Evolutionary conservation across 2,888 invertebrate species (phyloP), one percentile per base, ranked within the genome.

Genomic region (Fabriciana adippe): DNA sequence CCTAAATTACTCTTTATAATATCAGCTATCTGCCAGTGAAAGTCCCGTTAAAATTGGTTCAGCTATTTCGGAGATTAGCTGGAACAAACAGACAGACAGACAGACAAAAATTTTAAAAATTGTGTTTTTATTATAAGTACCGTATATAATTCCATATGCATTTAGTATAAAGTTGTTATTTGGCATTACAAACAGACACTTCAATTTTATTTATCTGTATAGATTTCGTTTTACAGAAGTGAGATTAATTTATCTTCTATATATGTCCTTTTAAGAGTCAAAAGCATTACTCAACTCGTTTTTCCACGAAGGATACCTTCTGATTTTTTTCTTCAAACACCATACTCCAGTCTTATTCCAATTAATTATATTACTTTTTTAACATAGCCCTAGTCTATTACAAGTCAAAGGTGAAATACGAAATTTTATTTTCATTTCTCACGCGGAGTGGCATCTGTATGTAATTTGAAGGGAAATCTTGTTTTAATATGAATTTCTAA

Each of bases 391-490:
- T 57, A 66, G 59, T 64, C 54, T 70, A 68, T 71, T 69, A 73
- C 61, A 56, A 69, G 64, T 68, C 68, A 68, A 72, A 72, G 68
- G 71, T 53, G 13, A 26, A 51, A 55, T 67, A 69, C 61, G 68
- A 65, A 66, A 72, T 69, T 66, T 68, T 72, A 71, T 69, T 73
- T 70, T 69, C 65, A 72, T 71, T 65, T 47, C 62, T 45, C 63
- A 59, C 61, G 35, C 16, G 48, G 63, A 64, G 59, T 55, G 55
- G 56, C 47, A 13, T 67, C 60, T 55, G 45, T 62, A 62, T 66
- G 48, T 66, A 61, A 64, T 70, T 66, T 64, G 55, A 57, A 65
- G 64, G 67, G 64, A 67, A 67, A 69, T 66, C 62, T 67, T 64
- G 63, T 69, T 71, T 71, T 64, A 48, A 69, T 65, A 65, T 67